phyloP scores from a whole-genome alignment of 92 coral and sea anemone species.

The Palythoa grandiflora region DNA sequence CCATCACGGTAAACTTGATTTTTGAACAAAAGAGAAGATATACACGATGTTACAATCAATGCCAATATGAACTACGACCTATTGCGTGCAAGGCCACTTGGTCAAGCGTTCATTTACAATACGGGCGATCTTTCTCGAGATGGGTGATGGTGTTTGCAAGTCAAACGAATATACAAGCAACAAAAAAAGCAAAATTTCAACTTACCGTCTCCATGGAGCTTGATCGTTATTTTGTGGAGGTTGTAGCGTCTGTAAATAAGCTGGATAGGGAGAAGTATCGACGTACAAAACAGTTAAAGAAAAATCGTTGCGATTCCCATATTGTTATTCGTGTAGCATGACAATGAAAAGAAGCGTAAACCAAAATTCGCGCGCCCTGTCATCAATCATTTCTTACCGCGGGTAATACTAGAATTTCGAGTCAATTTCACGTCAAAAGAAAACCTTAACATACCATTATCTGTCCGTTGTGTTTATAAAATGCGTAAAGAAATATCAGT shows the following conservation, averaged over 20 bases:
- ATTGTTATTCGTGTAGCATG: conserved; percentile 18
- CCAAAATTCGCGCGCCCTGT: conserved; percentile 51
- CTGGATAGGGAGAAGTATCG: conserved; percentile 87
- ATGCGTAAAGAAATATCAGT: conserved; percentile 15
- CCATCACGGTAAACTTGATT: neutral
- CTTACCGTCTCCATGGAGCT: conserved; percentile 81
- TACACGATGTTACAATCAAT: conserved; percentile 5
- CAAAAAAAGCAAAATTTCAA: neutral
- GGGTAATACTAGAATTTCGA: conserved; percentile 29
- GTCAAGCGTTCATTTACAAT: conserved; percentile 17
- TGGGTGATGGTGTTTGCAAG: neutral
- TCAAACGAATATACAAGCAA: neutral
- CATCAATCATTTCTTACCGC: conserved; percentile 26
- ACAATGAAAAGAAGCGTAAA: conserved; percentile 22
- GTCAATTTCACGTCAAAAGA: conserved; percentile 6
- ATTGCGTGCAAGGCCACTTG: conserved; percentile 38
- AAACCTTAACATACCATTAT: conserved; percentile 8
- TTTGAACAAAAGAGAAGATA: conserved; percentile 1
- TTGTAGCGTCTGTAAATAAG: conserved; percentile 70
- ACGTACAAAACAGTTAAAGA: conserved; percentile 79
- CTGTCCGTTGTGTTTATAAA: conserved; percentile 22
- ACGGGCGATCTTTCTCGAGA: neutral
- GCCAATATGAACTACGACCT: conserved; percentile 1
- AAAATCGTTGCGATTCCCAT: conserved; percentile 9
- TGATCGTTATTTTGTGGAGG: conserved; percentile 88